Conservation (phyloP, 2,113 vertebrate genomes). For the Sitta europaea region DNA sequence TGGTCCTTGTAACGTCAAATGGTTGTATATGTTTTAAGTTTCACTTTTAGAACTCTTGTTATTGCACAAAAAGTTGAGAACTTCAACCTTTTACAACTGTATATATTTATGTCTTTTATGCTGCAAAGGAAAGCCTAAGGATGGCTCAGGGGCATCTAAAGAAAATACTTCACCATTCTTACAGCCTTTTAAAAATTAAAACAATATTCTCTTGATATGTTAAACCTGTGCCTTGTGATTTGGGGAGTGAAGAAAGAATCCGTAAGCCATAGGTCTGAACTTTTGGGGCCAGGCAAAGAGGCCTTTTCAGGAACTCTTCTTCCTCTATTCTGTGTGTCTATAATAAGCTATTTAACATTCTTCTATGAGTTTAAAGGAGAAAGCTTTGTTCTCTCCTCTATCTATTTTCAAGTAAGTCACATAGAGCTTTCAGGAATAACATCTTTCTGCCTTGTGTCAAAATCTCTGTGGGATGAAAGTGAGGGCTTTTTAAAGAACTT, state of each 20-base stretch:
- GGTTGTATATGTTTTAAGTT: not conserved
- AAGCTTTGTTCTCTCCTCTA: not conserved
- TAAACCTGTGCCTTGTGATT: not conserved
- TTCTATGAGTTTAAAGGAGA: not conserved
- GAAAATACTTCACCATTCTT: not conserved
- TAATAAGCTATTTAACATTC: constrained; percentile 36
- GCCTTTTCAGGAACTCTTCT: not conserved
- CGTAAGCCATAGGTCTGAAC: not conserved
- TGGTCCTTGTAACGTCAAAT: not conserved
- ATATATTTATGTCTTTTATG: not conserved
- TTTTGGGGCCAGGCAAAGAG: not conserved
- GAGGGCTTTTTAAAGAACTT: constrained; percentile 5
- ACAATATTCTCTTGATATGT: not conserved
- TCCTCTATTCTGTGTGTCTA: not conserved
- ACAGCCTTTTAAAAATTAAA: not conserved
- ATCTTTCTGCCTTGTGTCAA: constrained; percentile 11
- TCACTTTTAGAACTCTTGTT: not conserved
- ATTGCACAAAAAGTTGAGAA: not conserved
- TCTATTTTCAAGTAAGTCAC: constrained; percentile 1
- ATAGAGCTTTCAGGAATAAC: constrained; percentile 19
- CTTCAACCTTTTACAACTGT: not conserved
- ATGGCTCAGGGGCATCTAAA: not conserved
- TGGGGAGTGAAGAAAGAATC: not conserved
- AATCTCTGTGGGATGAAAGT: constrained; percentile 32
- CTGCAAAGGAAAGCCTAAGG: not conserved